Percentiles rank a stretch among this genome's conserved stretches.
Evolutionary conservation across 37 sponge, comb jelly and placozoan genomes (phyloP).

Genomic region (Lycopodina hypogea): DNA sequence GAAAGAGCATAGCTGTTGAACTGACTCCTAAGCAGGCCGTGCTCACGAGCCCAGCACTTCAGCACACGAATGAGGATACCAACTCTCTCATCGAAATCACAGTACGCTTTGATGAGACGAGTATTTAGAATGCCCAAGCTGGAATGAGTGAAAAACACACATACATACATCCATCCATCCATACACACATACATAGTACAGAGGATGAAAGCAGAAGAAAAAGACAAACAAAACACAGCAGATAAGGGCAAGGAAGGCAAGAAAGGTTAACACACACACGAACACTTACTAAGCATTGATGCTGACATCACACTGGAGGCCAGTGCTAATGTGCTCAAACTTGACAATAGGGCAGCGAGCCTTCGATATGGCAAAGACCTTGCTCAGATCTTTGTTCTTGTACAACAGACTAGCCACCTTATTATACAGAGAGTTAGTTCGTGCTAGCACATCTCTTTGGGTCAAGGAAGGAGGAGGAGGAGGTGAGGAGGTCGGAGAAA

Average conservation of each 20-base stretch:
- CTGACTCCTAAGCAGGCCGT: constrained; percentile 1
- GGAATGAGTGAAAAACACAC: background rate
- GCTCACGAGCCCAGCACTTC: constrained; percentile 21
- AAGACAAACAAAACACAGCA: no score
- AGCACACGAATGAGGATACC: constrained; percentile 13
- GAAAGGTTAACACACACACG: background rate
- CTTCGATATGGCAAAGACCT: constrained; percentile 13
- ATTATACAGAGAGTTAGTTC: background rate
- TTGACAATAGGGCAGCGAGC: constrained; percentile 61
- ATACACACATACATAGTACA: no score
- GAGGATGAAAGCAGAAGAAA: background rate
- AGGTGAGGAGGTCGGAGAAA: background rate
- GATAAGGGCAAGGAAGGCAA: background rate
- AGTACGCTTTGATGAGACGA: constrained; percentile 45
- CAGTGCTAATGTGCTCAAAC: constrained; percentile 16
- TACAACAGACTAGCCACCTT: background rate
- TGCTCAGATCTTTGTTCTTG: background rate
- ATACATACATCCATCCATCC: no score
- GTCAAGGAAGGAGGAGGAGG: background rate
- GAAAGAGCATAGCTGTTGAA: constrained; percentile 65
- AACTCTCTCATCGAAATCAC: constrained; percentile 42
- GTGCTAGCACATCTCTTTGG: background rate
- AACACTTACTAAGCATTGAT: constrained; percentile 35
- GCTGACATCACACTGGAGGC: constrained; percentile 48
- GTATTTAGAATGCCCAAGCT: constrained; percentile 53